Evolutionary conservation across 2,888 invertebrate genomes (phyloP).

Genomic region (Criorhina ranunculi): DNA sequence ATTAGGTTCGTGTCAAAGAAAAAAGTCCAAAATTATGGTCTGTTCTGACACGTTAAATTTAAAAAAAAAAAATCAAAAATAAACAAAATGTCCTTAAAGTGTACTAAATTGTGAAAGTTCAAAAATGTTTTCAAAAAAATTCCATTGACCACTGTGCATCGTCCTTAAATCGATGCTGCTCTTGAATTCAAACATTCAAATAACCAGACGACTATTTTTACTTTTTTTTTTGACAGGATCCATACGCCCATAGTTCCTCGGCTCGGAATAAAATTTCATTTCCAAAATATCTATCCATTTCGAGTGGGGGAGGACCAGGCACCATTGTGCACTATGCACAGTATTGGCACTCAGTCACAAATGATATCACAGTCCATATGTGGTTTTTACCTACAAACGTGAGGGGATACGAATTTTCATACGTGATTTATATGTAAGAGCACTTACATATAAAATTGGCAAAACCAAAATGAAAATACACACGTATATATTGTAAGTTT

Average conservation of each 20-base stretch:
- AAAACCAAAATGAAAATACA: slow-evolving; percentile 32
- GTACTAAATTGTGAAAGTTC: too few relatives aligned
- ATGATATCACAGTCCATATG: slow-evolving; percentile 68
- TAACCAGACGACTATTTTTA: slow-evolving; percentile 52
- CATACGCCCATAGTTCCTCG: slow-evolving; percentile 4
- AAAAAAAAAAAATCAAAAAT: too few relatives aligned
- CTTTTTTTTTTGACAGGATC: slow-evolving; percentile 49
- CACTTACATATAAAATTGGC: slow-evolving; percentile 69
- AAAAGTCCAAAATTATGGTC: too few relatives aligned
- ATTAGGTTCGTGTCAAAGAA: too few relatives aligned
- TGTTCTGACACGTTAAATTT: too few relatives aligned
- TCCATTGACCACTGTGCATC: slow-evolving; percentile 5
- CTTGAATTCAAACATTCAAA: slow-evolving; percentile 58
- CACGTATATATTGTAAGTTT: slow-evolving; percentile 11
- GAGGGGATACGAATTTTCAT: slow-evolving; percentile 25
- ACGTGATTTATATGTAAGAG: slow-evolving; percentile 70
- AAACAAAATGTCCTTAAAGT: too few relatives aligned
- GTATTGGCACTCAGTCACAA: slow-evolving; percentile 72
- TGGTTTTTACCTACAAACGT: slow-evolving; percentile 64
- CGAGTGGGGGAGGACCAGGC: too few relatives aligned
- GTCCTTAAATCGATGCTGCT: slow-evolving; percentile 11
- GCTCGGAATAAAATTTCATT: slow-evolving; percentile 19
- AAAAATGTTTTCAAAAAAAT: neutral
- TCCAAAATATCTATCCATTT: slow-evolving; percentile 59
- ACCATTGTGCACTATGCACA: slow-evolving; percentile 53